Percentiles rank a stretch among this genome's conserved stretches.
phyloP scores from a whole-genome alignment of 2,797 vertebrate genomes.

The Gymnopithys bicolor region DNA sequence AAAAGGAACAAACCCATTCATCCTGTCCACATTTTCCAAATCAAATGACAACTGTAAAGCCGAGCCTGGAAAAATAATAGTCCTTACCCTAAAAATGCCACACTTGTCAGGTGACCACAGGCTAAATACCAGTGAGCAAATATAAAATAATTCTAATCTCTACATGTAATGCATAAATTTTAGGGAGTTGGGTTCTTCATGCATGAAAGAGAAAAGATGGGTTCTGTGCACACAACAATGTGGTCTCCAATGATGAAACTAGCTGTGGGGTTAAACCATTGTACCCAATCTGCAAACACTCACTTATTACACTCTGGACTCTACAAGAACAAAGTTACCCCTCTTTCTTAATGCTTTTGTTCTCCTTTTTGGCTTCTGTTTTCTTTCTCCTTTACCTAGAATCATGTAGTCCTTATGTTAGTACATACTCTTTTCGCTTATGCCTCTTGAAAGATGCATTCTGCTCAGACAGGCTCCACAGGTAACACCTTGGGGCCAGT shows the following conservation, averaged over 20 bases:
- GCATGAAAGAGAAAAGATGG: background rate
- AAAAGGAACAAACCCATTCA: conserved; percentile 84
- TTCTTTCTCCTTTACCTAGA: background rate
- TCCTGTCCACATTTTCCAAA: conserved; percentile 80
- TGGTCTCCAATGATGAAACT: background rate
- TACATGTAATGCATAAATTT: background rate
- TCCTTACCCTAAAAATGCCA: conserved; percentile 48
- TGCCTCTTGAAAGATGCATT: background rate
- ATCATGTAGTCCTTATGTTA: background rate
- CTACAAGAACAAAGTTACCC: background rate
- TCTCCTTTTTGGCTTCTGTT: background rate
- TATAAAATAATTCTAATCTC: conserved; percentile 6
- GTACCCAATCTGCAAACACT: background rate
- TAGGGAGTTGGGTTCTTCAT: background rate
- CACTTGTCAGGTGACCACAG: conserved; percentile 55
- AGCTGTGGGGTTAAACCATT: background rate
- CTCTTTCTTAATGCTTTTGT: background rate
- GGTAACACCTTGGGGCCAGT: background rate
- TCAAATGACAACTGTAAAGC: conserved; percentile 76
- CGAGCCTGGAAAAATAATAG: conserved; percentile 70
- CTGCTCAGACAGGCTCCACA: background rate
- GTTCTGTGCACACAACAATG: background rate
- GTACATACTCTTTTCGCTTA: background rate
- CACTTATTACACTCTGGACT: background rate
- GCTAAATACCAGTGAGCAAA: conserved; percentile 25